A percentile compares a stretch with the other conserved stretches of the same genome.
These are phyloP conservation scores for Galeruca laticollis DNA, from an alignment of 2,888 invertebrate species.

Conservation along the genomic window DNA sequence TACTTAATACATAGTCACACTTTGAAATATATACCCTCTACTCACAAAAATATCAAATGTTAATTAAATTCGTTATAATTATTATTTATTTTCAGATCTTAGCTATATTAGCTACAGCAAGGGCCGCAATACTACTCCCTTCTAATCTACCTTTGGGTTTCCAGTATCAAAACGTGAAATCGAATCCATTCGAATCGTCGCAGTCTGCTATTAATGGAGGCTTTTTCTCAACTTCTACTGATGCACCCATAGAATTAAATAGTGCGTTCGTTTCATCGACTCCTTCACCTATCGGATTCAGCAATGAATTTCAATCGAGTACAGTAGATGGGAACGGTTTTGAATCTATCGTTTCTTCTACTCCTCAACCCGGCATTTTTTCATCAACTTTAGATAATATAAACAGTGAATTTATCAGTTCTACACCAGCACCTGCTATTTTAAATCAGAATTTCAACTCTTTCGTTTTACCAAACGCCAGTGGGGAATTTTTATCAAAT, in stretches of 20 bases:
- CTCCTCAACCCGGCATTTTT: conserved; percentile 26
- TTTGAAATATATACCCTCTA: no score
- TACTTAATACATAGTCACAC: no score
- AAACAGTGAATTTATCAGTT: not conserved
- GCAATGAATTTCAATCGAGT: conserved; percentile 19
- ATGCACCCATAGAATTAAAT: conserved; percentile 23
- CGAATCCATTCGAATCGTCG: conserved; percentile 17
- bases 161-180: conserved; percentile 14
- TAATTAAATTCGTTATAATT: no score
- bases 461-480: not conserved
- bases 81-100: not conserved
- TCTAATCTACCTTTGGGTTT: not conserved
- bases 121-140: not conserved
- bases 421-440: conserved; percentile 11
- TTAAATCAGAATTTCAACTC: conserved; percentile 3
- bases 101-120: not conserved
- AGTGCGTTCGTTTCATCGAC: conserved; percentile 9
- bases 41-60: no score
- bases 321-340: conserved; percentile 7
- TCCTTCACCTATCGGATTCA: not conserved
- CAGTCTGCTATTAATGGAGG: conserved; percentile 12
- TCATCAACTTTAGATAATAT: conserved; percentile 20
- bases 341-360: conserved; percentile 24
- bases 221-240: conserved; percentile 13
- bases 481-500: no score